Percentiles rank a stretch among this genome's conserved stretches.
Conservation (phyloP, 1,140 invertebrate species). For the Eulimnadia texana region DNA sequence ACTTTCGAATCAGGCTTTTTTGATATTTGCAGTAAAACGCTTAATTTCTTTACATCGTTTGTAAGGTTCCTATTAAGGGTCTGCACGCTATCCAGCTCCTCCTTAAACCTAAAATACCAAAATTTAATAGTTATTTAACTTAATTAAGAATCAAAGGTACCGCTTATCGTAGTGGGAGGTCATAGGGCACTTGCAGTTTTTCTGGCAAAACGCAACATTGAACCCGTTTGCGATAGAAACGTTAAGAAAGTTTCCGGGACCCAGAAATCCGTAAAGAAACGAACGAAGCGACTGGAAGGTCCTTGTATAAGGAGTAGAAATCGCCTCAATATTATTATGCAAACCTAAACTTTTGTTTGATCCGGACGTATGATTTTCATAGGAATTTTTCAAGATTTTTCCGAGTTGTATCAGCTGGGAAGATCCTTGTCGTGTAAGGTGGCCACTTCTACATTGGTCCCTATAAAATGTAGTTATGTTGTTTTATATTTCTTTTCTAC, state of each 20-base stretch:
- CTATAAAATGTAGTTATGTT: too few relatives aligned
- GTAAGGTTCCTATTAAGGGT: not conserved
- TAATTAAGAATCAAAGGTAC: too few relatives aligned
- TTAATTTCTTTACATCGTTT: too few relatives aligned
- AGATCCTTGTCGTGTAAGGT: too few relatives aligned
- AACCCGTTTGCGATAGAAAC: not conserved
- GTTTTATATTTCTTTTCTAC: too few relatives aligned
- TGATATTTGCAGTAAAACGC: not conserved
- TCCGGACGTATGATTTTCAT: not conserved
- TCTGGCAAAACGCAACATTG: not conserved
- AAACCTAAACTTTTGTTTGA: not conserved
- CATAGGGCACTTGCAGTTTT: not conserved
- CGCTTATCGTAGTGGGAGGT: not conserved
- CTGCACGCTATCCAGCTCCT: not conserved
- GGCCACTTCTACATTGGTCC: too few relatives aligned
- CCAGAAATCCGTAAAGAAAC: not conserved
- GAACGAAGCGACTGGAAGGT: not conserved
- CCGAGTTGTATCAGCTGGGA: too few relatives aligned
- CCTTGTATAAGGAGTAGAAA: not conserved
- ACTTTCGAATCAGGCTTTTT: not conserved
- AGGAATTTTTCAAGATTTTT: not conserved
- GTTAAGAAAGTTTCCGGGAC: not conserved
- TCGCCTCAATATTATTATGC: not conserved
- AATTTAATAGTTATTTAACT: not conserved
- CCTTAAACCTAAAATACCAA: not conserved